Base-by-base conservation (phyloP, 1,140 invertebrate species). In the Pseudomyrmex cubaensis region DNA sequence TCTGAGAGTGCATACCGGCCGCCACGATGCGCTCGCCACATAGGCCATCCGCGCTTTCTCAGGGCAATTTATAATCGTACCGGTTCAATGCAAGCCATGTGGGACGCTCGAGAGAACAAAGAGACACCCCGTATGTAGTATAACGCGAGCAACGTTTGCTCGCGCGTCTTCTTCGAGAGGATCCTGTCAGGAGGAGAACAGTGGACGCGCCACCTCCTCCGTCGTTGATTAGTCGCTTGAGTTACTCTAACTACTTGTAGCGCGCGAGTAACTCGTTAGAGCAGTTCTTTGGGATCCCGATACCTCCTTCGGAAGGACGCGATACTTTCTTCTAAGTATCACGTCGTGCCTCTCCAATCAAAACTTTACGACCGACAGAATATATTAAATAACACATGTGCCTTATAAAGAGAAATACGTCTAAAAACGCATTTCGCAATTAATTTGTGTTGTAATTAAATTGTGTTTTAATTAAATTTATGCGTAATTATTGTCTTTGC, bases 61-160 rank as follows among this genome's bases (percentile, higher is more conserved):
- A 78, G 87, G 80, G 89, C 87, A 91, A 92, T 92, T 92, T 91
- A 92, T 90, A 92, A 92, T 90, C 89, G 88, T 90, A 87, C 90
- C 70, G 87, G 86, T 90, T 92, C 90, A 92, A 92, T 91, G 90
- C 86, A 87, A 89, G 85, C 67, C 73, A 87, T 88, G 90, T 91
- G 88, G 91, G 87, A 90, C 78, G 91, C 70, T 72, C 73, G 80
- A 84, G 84, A 91, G 90, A 89, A 90, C 90, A 88, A 86, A 75
- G 74, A 78, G 82, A 88, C 85, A 84, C 67, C 83, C 72, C 64
- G 82, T 85, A 78, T 35, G 84, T 74, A 83, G 62, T 10, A 52
- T 52, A 52, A 82, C 75, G 80, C 74, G 80, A 20, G 22, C 70
- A 20, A 22, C 48, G 22, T 10, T 44, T 17, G 25, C 17, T 17